Percentiles rank a stretch among this genome's conserved stretches.
Evolutionary conservation across 1,140 invertebrate species (phyloP).

Genomic region (Trichonephila clavata): DNA sequence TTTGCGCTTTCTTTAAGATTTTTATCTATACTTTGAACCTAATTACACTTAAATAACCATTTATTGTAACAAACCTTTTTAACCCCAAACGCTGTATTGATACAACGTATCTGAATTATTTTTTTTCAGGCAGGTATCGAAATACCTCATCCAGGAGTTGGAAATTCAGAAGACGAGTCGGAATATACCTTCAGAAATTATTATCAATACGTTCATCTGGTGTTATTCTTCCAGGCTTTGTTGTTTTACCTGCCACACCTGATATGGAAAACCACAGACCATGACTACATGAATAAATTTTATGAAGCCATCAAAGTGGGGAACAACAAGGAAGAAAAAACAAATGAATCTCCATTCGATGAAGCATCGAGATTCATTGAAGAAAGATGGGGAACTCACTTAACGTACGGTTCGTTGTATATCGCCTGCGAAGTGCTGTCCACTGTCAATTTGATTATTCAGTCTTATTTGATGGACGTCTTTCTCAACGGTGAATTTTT

Average conservation of each 20-base stretch:
- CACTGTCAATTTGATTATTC: slow-evolving; percentile 91
- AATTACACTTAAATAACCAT: too few relatives aligned
- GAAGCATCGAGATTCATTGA: slow-evolving; percentile 13
- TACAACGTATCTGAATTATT: background rate
- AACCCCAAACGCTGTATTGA: background rate
- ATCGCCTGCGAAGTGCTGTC: slow-evolving; percentile 92
- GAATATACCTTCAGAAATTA: slow-evolving; percentile 79
- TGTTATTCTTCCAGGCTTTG: slow-evolving; percentile 81
- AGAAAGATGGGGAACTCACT: slow-evolving; percentile 83
- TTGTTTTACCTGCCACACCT: slow-evolving; percentile 81
- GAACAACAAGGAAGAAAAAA: background rate
- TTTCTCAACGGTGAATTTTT: slow-evolving; percentile 81
- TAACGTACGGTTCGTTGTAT: slow-evolving; percentile 90
- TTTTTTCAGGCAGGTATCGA: slow-evolving; percentile 50
- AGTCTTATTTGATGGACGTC: slow-evolving; percentile 87
- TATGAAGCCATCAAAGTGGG: background rate
- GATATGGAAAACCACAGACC: slow-evolving; percentile 79
- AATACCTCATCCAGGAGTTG: slow-evolving; percentile 51
- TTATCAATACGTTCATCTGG: slow-evolving; percentile 82
- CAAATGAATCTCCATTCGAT: background rate
- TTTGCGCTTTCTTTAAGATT: too few relatives aligned
- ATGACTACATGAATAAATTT: background rate
- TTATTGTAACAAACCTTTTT: too few relatives aligned
- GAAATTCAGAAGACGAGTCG: background rate
- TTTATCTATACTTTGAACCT: too few relatives aligned